These are phyloP conservation scores for Phalera bucephala DNA, from an alignment of 2,888 invertebrate species.

Conservation along the genomic window DNA sequence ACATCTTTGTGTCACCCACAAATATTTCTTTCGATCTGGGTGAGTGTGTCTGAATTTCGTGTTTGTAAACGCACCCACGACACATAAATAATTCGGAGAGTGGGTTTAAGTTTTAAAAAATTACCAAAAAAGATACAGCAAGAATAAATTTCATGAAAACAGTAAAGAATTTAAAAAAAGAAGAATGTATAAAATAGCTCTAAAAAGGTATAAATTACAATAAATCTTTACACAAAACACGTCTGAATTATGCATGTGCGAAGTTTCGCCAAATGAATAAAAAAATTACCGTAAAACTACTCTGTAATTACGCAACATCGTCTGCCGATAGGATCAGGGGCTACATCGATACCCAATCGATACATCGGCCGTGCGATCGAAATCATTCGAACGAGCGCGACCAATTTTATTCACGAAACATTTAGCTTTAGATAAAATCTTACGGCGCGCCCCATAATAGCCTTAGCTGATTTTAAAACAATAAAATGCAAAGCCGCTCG, in stretches of 20 bases:
- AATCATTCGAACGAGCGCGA: constrained; percentile 69
- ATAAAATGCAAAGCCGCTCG: constrained; percentile 59
- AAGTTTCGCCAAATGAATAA: constrained; percentile 58
- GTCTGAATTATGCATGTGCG: constrained; percentile 55
- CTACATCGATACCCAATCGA: constrained; percentile 45
- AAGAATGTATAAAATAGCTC: no score
- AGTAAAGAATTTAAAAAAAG: no score
- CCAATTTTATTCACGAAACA: constrained; percentile 80
- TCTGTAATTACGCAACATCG: constrained; percentile 74
- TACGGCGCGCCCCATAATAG: constrained; percentile 51
- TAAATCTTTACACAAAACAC: constrained; percentile 18
- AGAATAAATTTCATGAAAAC: no score
- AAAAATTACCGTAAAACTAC: constrained; percentile 41
- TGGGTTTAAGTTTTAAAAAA: no score
- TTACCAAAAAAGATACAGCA: no score
- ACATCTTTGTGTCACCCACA: no score
- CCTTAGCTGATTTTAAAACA: constrained; percentile 60
- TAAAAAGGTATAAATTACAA: no score
- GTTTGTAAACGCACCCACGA: no score
- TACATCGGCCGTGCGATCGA: constrained; percentile 51
- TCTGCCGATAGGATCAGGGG: constrained; percentile 57
- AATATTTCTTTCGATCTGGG: no score
- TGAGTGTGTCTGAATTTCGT: no score
- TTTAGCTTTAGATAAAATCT: constrained; percentile 75
- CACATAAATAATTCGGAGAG: no score